A percentile compares a stretch with the other conserved stretches of the same genome.
Conservation (phyloP, 1,140 invertebrate genomes). For the Eurosta solidaginis region DNA sequence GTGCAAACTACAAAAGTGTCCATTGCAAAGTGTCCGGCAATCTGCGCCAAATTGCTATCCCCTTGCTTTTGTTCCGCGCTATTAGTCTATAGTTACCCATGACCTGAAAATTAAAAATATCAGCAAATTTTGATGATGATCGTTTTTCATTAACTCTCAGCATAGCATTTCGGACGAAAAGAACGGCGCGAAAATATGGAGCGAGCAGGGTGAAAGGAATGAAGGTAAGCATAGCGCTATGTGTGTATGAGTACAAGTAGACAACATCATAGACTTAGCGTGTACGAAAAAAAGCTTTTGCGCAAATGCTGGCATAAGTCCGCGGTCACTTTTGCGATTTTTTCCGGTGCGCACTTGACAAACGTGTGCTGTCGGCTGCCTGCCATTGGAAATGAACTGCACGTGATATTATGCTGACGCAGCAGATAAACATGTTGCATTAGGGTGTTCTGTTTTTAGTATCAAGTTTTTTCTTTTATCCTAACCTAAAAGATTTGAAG, state of each 20-base stretch:
- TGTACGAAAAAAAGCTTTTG: background rate
- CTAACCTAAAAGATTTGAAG: no score
- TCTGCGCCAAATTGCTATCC: background rate
- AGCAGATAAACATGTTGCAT: background rate
- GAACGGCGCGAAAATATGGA: background rate
- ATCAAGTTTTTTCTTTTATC: no score
- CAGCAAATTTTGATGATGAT: background rate
- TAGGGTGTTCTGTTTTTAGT: no score
- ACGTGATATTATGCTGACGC: background rate
- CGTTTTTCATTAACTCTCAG: background rate
- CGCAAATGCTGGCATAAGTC: background rate
- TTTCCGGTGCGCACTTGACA: background rate
- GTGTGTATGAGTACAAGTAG: background rate
- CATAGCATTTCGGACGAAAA: background rate
- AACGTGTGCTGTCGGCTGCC: background rate
- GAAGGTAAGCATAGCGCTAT: background rate
- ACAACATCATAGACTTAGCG: background rate
- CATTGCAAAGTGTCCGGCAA: background rate
- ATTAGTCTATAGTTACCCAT: background rate
- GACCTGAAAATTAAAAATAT: constrained; percentile 14
- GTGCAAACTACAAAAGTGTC: background rate
- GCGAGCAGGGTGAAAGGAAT: background rate
- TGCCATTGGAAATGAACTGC: background rate
- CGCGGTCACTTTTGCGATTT: constrained; percentile 8
- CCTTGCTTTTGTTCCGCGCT: background rate